phyloP scores from a whole-genome alignment of 2,797 vertebrate genomes.

The Pantherophis alleghaniensis region DNA sequence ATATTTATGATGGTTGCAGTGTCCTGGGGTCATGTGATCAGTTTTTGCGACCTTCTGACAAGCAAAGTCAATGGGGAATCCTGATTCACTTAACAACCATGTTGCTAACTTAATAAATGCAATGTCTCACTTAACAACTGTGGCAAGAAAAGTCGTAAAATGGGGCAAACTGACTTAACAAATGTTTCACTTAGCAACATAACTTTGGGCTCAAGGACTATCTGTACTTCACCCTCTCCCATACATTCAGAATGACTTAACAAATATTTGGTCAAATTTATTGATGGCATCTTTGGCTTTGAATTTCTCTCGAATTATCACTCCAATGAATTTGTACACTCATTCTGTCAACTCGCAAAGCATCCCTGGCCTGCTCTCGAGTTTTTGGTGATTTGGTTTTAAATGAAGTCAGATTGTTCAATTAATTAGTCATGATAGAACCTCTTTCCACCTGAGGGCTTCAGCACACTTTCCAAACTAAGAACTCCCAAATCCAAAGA shows the following conservation, averaged over 20 bases:
- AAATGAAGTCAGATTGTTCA: background rate
- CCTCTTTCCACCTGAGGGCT: background rate
- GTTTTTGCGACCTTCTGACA: background rate
- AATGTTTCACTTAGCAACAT: background rate
- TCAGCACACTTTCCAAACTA: background rate
- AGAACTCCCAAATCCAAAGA: background rate
- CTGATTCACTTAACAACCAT: background rate
- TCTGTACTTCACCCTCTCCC: background rate
- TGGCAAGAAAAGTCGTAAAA: too few species aligned
- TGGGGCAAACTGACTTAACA: too few species aligned
- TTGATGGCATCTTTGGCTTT: background rate
- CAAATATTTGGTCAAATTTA: background rate
- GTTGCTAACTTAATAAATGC: background rate
- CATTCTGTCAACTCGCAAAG: background rate
- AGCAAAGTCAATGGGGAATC: background rate
- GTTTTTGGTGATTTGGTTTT: background rate
- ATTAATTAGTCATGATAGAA: background rate
- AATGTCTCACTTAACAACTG: too few species aligned
- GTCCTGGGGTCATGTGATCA: background rate
- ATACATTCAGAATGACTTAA: background rate
- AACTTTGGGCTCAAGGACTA: background rate
- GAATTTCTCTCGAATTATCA: background rate
- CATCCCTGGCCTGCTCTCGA: too few species aligned
- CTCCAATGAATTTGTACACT: background rate
- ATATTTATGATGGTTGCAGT: background rate